A percentile compares a stretch with the other conserved stretches of the same genome.
Evolutionary conservation across 1,140 invertebrate species (phyloP).

Genomic region (Fopius arisanus): DNA sequence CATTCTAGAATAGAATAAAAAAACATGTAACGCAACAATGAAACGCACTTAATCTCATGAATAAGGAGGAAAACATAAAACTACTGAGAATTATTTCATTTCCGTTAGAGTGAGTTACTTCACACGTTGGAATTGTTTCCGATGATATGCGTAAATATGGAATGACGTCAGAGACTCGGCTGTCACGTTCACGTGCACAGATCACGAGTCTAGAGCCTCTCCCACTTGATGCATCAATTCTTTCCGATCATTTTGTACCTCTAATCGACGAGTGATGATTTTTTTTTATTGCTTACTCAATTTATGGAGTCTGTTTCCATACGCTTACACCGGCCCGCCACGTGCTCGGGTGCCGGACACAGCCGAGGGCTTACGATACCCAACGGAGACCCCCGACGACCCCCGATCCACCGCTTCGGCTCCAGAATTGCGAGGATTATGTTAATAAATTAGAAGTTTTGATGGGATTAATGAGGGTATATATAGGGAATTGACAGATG

Average conservation of each 20-base stretch:
- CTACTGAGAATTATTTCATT: not conserved
- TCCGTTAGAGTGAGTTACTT: slow-evolving; percentile 1
- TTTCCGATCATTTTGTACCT: not conserved
- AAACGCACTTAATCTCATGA: not conserved
- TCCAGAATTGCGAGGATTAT: too few relatives aligned
- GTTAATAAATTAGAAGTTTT: too few relatives aligned
- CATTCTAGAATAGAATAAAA: too few relatives aligned
- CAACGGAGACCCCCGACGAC: not conserved
- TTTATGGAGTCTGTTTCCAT: not conserved
- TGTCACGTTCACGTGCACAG: not conserved
- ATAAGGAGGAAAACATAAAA: not conserved
- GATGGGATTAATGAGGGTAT: too few relatives aligned
- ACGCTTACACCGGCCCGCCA: slow-evolving; percentile 40
- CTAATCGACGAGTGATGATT: not conserved
- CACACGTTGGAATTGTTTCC: not conserved
- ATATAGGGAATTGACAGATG: too few relatives aligned
- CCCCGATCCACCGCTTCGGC: too few relatives aligned
- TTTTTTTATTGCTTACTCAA: not conserved
- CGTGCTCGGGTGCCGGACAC: slow-evolving; percentile 43
- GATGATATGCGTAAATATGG: not conserved
- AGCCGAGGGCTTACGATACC: not conserved
- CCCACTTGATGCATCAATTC: not conserved
- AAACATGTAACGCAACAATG: too few relatives aligned
- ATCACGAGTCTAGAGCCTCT: not conserved
- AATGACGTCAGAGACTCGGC: not conserved